Percentiles rank a stretch among this genome's conserved stretches.
Conservation (phyloP, 2,113 vertebrate genomes). For the Promerops cafer region DNA sequence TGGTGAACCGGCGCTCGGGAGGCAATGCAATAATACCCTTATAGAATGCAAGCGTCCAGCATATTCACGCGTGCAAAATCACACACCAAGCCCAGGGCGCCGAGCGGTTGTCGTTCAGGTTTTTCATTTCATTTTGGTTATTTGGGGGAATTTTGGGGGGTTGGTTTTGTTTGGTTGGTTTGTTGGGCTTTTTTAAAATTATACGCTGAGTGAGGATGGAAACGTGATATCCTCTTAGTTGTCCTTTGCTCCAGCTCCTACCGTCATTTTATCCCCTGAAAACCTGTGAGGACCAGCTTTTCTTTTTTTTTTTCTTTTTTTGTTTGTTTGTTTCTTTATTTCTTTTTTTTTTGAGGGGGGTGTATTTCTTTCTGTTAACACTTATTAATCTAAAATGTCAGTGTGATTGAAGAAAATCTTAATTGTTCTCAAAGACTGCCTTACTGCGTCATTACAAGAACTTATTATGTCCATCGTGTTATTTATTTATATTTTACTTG, state of each 20-base stretch:
- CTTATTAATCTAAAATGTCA: conserved; percentile 4
- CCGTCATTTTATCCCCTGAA: background rate
- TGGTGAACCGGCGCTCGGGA: background rate
- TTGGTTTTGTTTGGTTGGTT: background rate
- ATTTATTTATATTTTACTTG: conserved; percentile 29
- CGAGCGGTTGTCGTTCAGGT: background rate
- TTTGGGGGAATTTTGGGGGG: background rate
- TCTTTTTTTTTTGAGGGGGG: background rate
- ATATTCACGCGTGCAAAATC: background rate
- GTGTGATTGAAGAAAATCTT: background rate
- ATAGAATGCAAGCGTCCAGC: background rate
- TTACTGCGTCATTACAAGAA: background rate
- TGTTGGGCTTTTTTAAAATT: background rate
- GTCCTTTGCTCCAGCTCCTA: background rate
- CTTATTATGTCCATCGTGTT: background rate
- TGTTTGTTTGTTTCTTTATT: too few species aligned
- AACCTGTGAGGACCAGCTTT: background rate
- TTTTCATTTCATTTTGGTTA: background rate
- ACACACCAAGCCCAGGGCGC: background rate
- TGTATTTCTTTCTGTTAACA: background rate
- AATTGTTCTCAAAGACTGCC: conserved; percentile 7
- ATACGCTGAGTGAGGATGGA: background rate
- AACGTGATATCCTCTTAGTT: background rate
- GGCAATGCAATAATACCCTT: background rate
- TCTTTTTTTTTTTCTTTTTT: background rate